Base-by-base conservation (phyloP, 2,888 invertebrate genomes). In the Nebria brevicollis region DNA sequence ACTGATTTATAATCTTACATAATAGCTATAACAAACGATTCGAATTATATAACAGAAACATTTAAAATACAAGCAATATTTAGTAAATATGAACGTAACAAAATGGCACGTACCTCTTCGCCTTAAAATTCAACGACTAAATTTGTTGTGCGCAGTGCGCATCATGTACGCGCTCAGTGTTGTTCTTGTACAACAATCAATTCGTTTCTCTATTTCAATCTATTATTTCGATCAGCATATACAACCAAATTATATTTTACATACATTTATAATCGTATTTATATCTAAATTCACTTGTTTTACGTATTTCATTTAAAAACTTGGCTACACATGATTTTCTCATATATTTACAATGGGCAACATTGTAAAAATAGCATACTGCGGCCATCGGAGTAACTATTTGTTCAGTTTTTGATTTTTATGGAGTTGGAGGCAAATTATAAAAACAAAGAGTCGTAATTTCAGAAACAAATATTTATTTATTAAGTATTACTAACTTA, bases 401-500 rank as follows among this genome's bases (percentile, higher is more conserved):
- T 34, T 34, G 1, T 34, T 4, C 34, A 34, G 1, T 0, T 34
- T 34, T 34, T 54, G 54, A 54, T 54, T 13, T 54, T 54, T 54
- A 5, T 13, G 54, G 54, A 3, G 54, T 54, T 54, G 54, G 54
- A 54, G 54, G 68, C n/a, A 25, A 68, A 68, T 73, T 34, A 11
- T 34, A 34, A 26, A 73, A 34, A 42, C 7, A 15, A 6, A 2
- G 41, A 10, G 25, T 25, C 41, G 15, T 26, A 5, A 3, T 8
- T 41, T 15, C 41, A 41, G 20, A 20, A 20, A 20, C 20, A 73
- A 7, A 41, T 54, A 75, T 43, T 43, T 54, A 42, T 43, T 43
- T 43, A 75, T 43, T 15, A 75, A 75, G 20, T 43, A 75, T 43
- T 34, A 75, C 25, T 75, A 75, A 75, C 75, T 43, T 42, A 75